Percentiles rank a stretch among this genome's conserved stretches.
phyloP scores from a whole-genome alignment of 1,140 invertebrate species.

The Listronotus bonariensis region DNA sequence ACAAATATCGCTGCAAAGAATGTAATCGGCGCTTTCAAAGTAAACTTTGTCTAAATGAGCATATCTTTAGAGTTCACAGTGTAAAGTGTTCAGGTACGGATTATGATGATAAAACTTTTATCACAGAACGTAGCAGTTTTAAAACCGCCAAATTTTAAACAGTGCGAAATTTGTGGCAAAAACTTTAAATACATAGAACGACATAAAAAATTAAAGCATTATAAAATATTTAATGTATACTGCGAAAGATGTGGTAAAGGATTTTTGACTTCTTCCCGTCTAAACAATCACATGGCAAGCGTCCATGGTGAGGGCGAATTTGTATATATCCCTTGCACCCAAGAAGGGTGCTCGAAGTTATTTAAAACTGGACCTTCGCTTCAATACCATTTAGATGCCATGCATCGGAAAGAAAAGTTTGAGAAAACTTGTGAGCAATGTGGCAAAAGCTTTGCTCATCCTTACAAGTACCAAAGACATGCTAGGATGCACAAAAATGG shows the following conservation, averaged over 20 bases:
- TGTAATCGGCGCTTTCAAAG: conserved; percentile 4
- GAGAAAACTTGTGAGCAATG: conserved; percentile 2
- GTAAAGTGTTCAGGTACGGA: neutral
- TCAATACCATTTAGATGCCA: conserved; percentile 18
- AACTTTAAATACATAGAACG: neutral
- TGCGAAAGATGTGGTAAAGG: conserved; percentile 31
- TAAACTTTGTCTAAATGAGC: neutral
- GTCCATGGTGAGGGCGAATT: conserved; percentile 32
- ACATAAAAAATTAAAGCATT: conserved; percentile 18
- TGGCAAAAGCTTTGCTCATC: conserved; percentile 16
- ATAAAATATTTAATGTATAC: conserved; percentile 17
- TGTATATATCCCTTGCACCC: conserved; percentile 5
- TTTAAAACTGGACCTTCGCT: conserved; percentile 36
- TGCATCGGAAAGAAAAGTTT: neutral
- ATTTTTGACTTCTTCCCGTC: neutral
- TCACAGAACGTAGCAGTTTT: no score
- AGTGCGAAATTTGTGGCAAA: conserved; percentile 7
- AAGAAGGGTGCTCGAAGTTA: conserved; percentile 37
- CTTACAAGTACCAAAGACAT: conserved; percentile 21
- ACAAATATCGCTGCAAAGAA: neutral
- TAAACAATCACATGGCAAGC: conserved; percentile 21
- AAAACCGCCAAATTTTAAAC: no score
- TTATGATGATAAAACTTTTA: no score
- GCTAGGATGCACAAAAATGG: conserved; percentile 19
- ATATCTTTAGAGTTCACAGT: neutral